phyloP scores from a whole-genome alignment of 2,888 invertebrate species.

The Heteromyza rotundicornis region DNA sequence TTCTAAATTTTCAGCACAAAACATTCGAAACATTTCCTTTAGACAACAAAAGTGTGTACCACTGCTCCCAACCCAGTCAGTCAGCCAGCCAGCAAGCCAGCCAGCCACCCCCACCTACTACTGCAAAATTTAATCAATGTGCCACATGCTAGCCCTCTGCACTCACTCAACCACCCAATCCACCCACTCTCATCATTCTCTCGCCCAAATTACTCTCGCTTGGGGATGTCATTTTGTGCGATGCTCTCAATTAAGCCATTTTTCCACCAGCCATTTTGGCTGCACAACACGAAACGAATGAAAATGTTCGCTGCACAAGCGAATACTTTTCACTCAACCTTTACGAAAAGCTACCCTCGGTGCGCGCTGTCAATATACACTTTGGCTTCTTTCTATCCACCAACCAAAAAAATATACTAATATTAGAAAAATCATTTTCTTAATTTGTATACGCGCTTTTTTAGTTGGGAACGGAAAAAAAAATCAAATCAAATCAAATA shows the following conservation, averaged over 20 bases:
- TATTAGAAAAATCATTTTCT: conserved; percentile 24
- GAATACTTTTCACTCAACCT: conserved; percentile 24
- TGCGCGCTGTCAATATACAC: conserved; percentile 61
- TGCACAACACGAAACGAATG: conserved; percentile 46
- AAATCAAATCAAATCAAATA: conserved; percentile 14
- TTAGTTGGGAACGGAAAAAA: conserved; percentile 22
- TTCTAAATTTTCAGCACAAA: too few species aligned
- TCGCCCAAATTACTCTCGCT: too few species aligned
- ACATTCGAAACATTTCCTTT: too few species aligned
- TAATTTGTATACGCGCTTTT: conserved; percentile 19
- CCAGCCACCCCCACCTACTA: background rate
- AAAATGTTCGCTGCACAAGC: conserved; percentile 23
- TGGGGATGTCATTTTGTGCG: too few species aligned
- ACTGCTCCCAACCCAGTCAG: too few species aligned
- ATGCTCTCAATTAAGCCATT: too few species aligned
- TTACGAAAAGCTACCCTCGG: conserved; percentile 57
- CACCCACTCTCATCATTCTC: too few species aligned
- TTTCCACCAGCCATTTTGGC: conserved; percentile 30
- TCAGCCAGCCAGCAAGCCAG: too few species aligned
- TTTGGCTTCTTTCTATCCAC: conserved; percentile 63
- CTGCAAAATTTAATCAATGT: conserved; percentile 5
- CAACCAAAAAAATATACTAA: conserved; percentile 40
- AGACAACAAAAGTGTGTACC: too few species aligned
- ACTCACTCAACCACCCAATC: too few species aligned
- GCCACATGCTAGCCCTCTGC: too few species aligned